A percentile compares a stretch with the other conserved stretches of the same genome.
phyloP scores from a whole-genome alignment of 2,113 vertebrate species.

The Tupaia tana region DNA sequence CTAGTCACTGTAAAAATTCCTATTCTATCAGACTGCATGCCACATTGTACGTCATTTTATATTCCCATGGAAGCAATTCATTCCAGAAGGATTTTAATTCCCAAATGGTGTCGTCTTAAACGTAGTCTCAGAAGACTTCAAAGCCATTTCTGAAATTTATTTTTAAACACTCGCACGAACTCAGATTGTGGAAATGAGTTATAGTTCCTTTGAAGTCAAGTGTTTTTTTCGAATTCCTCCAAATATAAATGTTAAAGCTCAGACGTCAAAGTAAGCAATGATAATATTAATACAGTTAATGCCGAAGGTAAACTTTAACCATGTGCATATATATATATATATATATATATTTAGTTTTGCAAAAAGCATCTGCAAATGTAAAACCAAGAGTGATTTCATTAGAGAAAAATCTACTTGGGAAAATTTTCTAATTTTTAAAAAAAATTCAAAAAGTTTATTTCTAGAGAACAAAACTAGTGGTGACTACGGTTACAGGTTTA shows the following conservation, averaged over 20 bases:
- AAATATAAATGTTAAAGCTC: slow-evolving; percentile 68
- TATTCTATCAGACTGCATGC: not conserved
- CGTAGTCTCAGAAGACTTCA: slow-evolving; percentile 15
- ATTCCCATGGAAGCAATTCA: slow-evolving; percentile 39
- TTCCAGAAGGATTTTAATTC: slow-evolving; percentile 57
- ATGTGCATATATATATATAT: not conserved
- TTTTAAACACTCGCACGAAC: slow-evolving; percentile 27
- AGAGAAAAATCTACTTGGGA: slow-evolving; percentile 38
- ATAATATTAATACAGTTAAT: slow-evolving; percentile 54
- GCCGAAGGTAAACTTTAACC: slow-evolving; percentile 66
- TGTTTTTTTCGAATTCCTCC: slow-evolving; percentile 47
- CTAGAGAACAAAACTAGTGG: not conserved
- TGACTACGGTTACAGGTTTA: not conserved
- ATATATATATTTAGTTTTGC: not conserved
- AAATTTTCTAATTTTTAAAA: not conserved
- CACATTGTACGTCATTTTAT: not conserved
- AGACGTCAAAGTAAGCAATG: slow-evolving; percentile 67
- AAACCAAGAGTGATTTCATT: slow-evolving; percentile 37
- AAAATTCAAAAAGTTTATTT: slow-evolving; percentile 17
- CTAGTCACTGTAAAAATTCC: slow-evolving; percentile 45
- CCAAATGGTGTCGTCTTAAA: slow-evolving; percentile 20
- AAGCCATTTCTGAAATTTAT: slow-evolving; percentile 47
- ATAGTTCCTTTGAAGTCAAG: slow-evolving; percentile 38
- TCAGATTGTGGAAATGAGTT: slow-evolving; percentile 60
- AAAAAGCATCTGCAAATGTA: slow-evolving; percentile 61